A percentile compares a stretch with the other conserved stretches of the same genome.
phyloP scores from a whole-genome alignment of 35 echinoderm and acorn worm species.

The Heliocidaris tuberculata region DNA sequence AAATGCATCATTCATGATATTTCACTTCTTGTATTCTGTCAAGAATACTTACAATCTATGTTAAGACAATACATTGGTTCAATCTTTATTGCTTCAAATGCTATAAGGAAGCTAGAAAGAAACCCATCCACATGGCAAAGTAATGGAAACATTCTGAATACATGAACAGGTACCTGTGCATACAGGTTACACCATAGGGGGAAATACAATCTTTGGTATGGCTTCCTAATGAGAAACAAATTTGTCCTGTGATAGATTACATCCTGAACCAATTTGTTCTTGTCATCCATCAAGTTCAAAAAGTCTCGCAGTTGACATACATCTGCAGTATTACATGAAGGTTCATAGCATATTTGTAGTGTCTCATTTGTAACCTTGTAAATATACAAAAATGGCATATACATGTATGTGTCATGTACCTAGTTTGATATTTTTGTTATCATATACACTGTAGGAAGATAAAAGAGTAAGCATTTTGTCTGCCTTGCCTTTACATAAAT shows the following conservation, averaged over 20 bases:
- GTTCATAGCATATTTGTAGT: neutral
- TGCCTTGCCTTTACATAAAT: too few species aligned
- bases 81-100: neutral
- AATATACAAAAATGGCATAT: neutral
- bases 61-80: neutral
- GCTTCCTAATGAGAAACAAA: slow-evolving; percentile 31
- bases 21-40: neutral
- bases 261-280: slow-evolving; percentile 32
- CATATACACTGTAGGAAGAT: too few species aligned
- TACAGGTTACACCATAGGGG: neutral
- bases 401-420: neutral
- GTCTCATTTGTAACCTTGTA: neutral
- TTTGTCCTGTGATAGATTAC: slow-evolving; percentile 26
- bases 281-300: slow-evolving; percentile 11
- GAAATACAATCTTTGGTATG: neutral
- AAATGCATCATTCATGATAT: neutral
- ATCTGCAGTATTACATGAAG: neutral
- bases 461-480: too few species aligned
- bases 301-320: neutral
- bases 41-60: neutral
- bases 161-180: neutral
- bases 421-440: neutral
- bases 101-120: too few species aligned
- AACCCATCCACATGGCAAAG: neutral
- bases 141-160: neutral